Base-by-base conservation (phyloP, 2,113 vertebrate species). In the Gallinago undulata region DNA sequence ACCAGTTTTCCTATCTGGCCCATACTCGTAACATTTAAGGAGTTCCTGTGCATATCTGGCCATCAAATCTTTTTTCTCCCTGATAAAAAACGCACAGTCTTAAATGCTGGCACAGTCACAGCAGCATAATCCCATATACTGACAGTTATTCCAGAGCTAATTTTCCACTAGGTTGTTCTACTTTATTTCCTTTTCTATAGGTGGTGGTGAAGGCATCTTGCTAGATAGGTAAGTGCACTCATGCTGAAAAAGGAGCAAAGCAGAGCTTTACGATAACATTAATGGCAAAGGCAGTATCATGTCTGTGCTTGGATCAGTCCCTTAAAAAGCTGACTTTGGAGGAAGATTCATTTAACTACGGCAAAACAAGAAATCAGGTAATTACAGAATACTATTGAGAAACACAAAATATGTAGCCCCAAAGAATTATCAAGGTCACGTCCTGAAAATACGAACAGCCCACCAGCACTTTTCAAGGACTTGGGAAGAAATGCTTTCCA, bases 401-500 rank as follows among this genome's bases (percentile, higher is more conserved):
- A 93, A 87, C 15, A 63, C 47, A 69, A 67, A 67, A 60, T 10
- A 37, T 0, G 2, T 1, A 62, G 50, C 33, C 35, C 47, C 33
- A 27, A 75, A 81, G 19, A 89, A 75, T 60, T n/a, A 93, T 12
- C 51, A 90, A 78, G 51, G 76, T 84, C 48, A 76, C 15, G 37
- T 85, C 47, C 51, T 14, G 74, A 53, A 75, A 89, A 72, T 27
- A 72, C 57, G 68, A 43, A 59, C 35, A 56, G 56, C 39, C 50
- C 50, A 41, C 7, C 8, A 35, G 35, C 37, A 57, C 35, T 67
- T 93, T 74, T 87, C 59, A 82, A 85, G 66, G 75, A n/a, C 56
- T 77, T 31, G 12, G 30, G 27, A 66, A 92, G 28, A 84, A 92
- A 92, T 13, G 87, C 23, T 89, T 93, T 50, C 69, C 48, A 66